Evolutionary conservation across 2,888 invertebrate genomes (phyloP), one percentile per base, ranked within the genome.

Genomic region (Elmis aenea): DNA sequence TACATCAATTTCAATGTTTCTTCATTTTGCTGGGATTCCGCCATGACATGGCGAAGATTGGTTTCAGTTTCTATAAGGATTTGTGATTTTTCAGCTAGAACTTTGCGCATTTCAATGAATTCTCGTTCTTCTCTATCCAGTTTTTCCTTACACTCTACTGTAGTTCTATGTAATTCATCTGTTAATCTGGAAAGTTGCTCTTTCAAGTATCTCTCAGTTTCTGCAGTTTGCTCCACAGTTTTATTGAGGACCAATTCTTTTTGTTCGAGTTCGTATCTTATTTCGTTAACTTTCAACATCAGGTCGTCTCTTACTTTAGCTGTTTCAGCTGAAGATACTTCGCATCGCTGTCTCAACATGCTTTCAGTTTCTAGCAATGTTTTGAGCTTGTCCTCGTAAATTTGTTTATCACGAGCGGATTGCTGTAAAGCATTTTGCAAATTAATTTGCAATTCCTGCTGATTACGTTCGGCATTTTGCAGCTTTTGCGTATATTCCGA

Each of bases 181-280:
- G 24, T 28, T 2, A 14, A 2, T 31, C 21, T 35, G 5, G 24
- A 33, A 5, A 44, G 14, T 31, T 44, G 44, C 11, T 37, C 48
- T 69, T 71, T 52, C 66, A 69, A 5, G 9, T 20, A 31, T 9
- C 14, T 31, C 9, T 35, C 31, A 11, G 9, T 42, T 22, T 42
- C 38, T n/a, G 67, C 69, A 2, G 69, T 52, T 24, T 54, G 51
- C 50, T 70, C 70, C 20, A 70, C 64, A 55, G 70, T 68, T 47
- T 66, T 67, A 51, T 69, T 70, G 11, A 73, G 51, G 38, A 67
- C 68, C 14, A 66, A 57, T 33, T 72, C 72, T 55, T 72, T 70
- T 48, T 72, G 71, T 23, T 68, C 51, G 11, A 72, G 45, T 46
- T 65, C 67, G 43, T 70, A 68, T 43, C 68, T 68, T 11, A 50